These are phyloP conservation scores for Rhodinocichla rosea DNA, from an alignment of 2,113 vertebrate genomes.

Conservation along the genomic window DNA sequence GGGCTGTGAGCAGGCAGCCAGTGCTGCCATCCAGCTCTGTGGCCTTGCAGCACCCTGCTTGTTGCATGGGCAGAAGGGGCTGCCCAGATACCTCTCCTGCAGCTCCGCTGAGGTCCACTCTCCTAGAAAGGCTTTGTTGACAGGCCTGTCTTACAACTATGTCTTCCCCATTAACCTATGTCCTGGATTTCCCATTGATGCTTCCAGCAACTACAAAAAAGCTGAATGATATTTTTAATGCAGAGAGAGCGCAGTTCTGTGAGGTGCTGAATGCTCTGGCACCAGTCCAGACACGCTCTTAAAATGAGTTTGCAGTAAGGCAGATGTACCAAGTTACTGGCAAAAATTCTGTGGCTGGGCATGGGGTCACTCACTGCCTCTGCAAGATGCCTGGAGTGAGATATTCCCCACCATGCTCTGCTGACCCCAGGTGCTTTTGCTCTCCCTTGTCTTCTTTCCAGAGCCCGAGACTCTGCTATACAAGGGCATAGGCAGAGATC, in stretches of 20 bases:
- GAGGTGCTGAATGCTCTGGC: background rate
- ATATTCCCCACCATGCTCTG: background rate
- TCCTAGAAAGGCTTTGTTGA: background rate
- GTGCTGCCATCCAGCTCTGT: background rate
- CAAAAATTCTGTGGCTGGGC: background rate
- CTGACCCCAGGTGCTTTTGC: background rate
- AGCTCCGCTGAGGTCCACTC: fast-evolving
- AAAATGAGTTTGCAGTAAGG: background rate
- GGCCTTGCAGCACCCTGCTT: too few species aligned
- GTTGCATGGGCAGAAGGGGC: fast-evolving
- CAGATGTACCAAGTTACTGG: background rate
- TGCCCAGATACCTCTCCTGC: background rate
- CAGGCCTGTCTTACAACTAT: background rate
- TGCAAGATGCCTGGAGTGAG: background rate
- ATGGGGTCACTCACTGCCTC: background rate
- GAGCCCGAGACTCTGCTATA: background rate
- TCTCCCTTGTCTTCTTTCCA: background rate
- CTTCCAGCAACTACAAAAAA: background rate
- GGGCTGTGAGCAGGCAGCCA: background rate
- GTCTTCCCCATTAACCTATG: background rate
- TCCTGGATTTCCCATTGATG: background rate
- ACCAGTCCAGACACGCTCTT: background rate
- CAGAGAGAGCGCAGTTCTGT: background rate
- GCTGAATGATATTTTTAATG: background rate
- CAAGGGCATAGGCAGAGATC: background rate